Percentiles rank a stretch among this genome's conserved stretches.
These are phyloP conservation scores for Apolygus lucorum DNA, from an alignment of 1,140 invertebrate genomes.

Conservation along the genomic window DNA sequence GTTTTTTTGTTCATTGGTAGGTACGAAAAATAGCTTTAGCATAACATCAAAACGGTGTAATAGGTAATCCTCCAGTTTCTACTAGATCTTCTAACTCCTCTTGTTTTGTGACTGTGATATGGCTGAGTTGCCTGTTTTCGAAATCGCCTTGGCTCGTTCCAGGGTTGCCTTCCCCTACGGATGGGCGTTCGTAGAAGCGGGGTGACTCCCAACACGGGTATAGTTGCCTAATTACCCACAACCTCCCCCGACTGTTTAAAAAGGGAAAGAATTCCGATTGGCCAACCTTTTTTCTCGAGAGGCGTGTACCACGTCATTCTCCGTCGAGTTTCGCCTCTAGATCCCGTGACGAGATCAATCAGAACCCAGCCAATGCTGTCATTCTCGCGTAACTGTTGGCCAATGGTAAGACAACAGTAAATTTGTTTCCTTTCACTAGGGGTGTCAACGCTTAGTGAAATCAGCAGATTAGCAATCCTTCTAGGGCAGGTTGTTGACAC, in stretches of 20 bases:
- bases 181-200: no score
- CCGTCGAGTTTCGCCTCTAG: not conserved
- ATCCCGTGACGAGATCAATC: constrained; percentile 16
- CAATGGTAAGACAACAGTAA: not conserved
- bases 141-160: no score
- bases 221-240: not conserved
- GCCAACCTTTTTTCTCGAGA: not conserved
- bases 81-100: no score
- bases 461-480: not conserved
- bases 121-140: no score
- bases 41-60: no score
- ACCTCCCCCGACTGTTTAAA: not conserved
- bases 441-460: not conserved
- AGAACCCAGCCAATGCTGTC: not conserved
- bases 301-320: not conserved
- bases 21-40: no score
- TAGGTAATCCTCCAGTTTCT: no score
- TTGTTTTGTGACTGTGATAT: no score
- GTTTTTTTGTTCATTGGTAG: no score
- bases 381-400: not conserved
- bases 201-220: not conserved
- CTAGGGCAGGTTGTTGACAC: not conserved
- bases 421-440: constrained; percentile 11
- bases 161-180: no score
- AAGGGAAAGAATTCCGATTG: not conserved